A percentile compares a stretch with the other conserved stretches of the same genome.
Evolutionary conservation across 2,888 invertebrate genomes (phyloP).

Genomic region (Hetaerina titia): DNA sequence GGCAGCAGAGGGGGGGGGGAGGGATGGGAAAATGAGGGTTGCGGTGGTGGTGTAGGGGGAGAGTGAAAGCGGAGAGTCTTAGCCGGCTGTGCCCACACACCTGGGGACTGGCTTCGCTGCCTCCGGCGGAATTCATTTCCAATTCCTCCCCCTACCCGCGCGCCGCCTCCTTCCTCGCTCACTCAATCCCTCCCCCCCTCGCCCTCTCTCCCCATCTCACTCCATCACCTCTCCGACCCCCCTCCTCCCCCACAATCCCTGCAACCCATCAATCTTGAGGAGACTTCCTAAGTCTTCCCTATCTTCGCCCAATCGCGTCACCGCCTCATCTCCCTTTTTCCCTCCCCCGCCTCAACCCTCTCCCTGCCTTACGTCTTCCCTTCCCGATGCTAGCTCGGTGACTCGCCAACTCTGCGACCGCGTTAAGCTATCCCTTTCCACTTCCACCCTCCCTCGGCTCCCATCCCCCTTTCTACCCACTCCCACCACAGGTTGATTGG

Average conservation of each 20-base stretch:
- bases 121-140: slow-evolving; percentile 61
- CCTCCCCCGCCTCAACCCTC: background rate
- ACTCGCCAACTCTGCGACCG: slow-evolving; percentile 16
- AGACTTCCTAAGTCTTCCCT: slow-evolving; percentile 35
- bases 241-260: background rate
- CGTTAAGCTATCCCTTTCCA: background rate
- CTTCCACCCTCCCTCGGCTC: background rate
- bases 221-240: background rate
- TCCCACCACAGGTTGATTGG: background rate
- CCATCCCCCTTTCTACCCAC: background rate
- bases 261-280: slow-evolving; percentile 39
- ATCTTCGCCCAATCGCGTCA: slow-evolving; percentile 48
- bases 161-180: background rate
- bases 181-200: background rate
- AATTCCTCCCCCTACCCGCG: slow-evolving; percentile 5
- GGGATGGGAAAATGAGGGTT: slow-evolving; percentile 50
- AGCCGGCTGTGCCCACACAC: slow-evolving; percentile 50
- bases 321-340: background rate
- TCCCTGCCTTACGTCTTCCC: background rate
- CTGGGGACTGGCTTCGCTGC: slow-evolving; percentile 61
- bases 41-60: slow-evolving; percentile 6
- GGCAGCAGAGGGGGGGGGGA: background rate
- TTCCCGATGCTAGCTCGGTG: background rate
- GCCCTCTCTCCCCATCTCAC: background rate
- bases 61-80: slow-evolving; percentile 39